These are phyloP conservation scores for Trichomycterus rosablanca DNA, from an alignment of 2,113 vertebrate genomes.

Conservation along the genomic window DNA sequence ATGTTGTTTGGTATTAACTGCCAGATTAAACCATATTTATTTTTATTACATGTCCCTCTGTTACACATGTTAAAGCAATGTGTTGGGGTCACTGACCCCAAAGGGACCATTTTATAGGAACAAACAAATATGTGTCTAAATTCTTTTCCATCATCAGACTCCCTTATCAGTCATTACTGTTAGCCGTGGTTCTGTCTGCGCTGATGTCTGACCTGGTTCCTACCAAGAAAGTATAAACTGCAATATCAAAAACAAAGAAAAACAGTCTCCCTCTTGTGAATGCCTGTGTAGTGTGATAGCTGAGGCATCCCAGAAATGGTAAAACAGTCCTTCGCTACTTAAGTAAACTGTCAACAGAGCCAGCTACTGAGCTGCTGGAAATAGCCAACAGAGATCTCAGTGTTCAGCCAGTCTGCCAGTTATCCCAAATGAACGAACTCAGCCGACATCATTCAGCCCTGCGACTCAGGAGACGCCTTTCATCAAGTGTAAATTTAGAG, in stretches of 20 bases:
- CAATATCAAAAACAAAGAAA: slow-evolving; percentile 41
- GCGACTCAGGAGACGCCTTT: slow-evolving; percentile 30
- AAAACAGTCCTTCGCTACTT: slow-evolving; percentile 49
- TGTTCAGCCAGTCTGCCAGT: slow-evolving; percentile 24
- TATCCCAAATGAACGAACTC: slow-evolving; percentile 35
- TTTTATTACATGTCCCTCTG: no score
- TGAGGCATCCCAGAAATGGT: slow-evolving; percentile 50
- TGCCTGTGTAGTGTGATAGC: slow-evolving; percentile 41
- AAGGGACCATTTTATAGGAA: no score
- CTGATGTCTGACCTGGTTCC: slow-evolving; percentile 21
- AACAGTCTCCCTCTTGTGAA: slow-evolving; percentile 38
- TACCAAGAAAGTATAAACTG: slow-evolving; percentile 21
- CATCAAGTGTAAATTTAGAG: slow-evolving; percentile 44
- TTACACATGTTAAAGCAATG: no score
- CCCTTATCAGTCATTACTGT: slow-evolving; percentile 16
- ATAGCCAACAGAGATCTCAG: slow-evolving; percentile 44
- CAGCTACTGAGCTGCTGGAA: slow-evolving; percentile 30
- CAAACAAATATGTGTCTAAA: no score
- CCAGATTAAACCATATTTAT: no score
- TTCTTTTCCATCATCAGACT: no score
- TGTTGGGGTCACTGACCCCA: no score
- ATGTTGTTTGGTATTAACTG: no score
- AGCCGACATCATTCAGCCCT: slow-evolving; percentile 16
- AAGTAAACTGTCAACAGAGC: slow-evolving; percentile 43
- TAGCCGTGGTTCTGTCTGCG: slow-evolving; percentile 27